Evolutionary conservation across 2,113 vertebrate genomes (phyloP).

Genomic region (Micromys minutus): DNA sequence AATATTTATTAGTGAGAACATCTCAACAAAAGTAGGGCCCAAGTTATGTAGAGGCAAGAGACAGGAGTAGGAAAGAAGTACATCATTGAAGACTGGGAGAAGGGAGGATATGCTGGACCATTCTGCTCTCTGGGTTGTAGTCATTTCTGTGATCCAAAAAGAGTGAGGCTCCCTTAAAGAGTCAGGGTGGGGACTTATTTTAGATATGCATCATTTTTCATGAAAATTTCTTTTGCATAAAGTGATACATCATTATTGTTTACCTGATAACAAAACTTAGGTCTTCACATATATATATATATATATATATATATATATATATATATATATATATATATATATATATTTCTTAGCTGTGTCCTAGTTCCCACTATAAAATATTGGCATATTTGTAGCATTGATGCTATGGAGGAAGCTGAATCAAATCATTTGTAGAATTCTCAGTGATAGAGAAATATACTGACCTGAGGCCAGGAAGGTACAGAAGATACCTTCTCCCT

Average conservation of each 20-base stretch:
- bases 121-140: neutral
- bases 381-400: neutral
- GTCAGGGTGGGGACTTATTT: neutral
- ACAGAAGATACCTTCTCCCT: accelerated
- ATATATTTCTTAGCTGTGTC: neutral
- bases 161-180: neutral
- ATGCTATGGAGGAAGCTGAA: neutral
- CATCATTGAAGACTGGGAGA: accelerated
- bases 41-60: neutral
- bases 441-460: neutral
- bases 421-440: neutral
- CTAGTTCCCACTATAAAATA: neutral
- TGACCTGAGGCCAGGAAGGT: neutral
- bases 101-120: accelerated
- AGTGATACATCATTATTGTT: neutral
- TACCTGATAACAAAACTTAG: neutral
- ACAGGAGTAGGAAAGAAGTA: neutral
- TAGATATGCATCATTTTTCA: neutral
- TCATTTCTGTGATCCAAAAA: neutral
- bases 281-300: neutral
- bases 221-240: neutral
- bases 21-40: neutral
- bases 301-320: neutral
- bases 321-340: neutral
- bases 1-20: neutral